Evolutionary conservation across 2,797 vertebrate species (phyloP).

Genomic region (Eospalax fontanierii): DNA sequence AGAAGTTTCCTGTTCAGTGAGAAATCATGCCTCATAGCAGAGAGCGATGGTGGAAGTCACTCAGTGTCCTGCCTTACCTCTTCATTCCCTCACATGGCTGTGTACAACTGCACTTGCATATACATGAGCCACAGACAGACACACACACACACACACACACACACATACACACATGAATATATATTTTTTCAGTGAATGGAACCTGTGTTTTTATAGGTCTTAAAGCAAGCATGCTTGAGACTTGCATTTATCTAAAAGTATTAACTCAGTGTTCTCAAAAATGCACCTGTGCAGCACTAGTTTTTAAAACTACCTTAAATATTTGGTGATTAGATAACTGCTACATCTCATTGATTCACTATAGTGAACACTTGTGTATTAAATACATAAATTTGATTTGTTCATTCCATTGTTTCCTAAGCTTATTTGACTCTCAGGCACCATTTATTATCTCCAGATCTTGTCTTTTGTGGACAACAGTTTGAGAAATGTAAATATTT

Average conservation of each 20-base stretch:
- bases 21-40: no score
- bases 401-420: slow-evolving; percentile 2
- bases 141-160: no score
- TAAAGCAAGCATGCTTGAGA: background rate
- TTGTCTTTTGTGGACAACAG: background rate
- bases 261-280: background rate
- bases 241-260: background rate
- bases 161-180: no score
- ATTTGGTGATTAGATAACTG: background rate
- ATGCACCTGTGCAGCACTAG: background rate
- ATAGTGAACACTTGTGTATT: background rate
- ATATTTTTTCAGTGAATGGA: background rate
- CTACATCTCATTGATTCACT: background rate
- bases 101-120: no score
- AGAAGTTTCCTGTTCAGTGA: no score
- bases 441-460: background rate
- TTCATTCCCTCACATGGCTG: no score
- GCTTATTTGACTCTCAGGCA: background rate
- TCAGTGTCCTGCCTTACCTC: no score
- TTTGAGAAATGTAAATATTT: slow-evolving; percentile 15
- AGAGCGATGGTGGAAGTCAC: no score
- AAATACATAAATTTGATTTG: background rate
- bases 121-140: no score
- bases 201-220: slow-evolving; percentile 5
- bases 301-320: background rate